Evolutionary conservation across 2,113 vertebrate genomes (phyloP).

Genomic region (Boleophthalmus pectinirostris): DNA sequence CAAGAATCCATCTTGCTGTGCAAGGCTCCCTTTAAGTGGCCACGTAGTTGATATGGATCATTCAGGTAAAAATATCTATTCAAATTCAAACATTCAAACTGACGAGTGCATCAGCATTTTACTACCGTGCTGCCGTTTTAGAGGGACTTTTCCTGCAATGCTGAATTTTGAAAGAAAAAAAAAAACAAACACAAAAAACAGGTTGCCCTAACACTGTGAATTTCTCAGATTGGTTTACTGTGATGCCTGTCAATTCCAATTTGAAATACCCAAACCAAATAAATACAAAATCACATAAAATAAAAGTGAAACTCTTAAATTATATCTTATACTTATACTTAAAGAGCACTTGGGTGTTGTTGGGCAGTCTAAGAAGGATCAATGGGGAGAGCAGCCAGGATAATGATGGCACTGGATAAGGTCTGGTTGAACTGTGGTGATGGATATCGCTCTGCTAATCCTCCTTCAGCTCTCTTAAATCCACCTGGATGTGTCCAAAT

Average conservation of each 20-base stretch:
- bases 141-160: background rate
- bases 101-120: no score
- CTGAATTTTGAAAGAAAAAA: no score
- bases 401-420: constrained; percentile 68
- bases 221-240: background rate
- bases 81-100: background rate
- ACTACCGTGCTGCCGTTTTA: background rate
- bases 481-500: constrained; percentile 64
- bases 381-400: constrained; percentile 56
- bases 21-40: no score
- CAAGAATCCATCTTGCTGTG: no score
- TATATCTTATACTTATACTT: background rate
- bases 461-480: constrained; percentile 68
- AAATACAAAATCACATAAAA: background rate
- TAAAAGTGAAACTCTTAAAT: background rate
- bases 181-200: no score
- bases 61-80: background rate
- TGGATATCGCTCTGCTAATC: constrained; percentile 75
- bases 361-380: constrained; percentile 46
- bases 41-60: background rate
- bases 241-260: background rate
- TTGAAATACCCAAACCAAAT: background rate
- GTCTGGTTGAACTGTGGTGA: constrained; percentile 68
- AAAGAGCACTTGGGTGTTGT: constrained; percentile 29
- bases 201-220: background rate